phyloP scores from a whole-genome alignment of 2,888 invertebrate species.

The Chloroclysta siterata region DNA sequence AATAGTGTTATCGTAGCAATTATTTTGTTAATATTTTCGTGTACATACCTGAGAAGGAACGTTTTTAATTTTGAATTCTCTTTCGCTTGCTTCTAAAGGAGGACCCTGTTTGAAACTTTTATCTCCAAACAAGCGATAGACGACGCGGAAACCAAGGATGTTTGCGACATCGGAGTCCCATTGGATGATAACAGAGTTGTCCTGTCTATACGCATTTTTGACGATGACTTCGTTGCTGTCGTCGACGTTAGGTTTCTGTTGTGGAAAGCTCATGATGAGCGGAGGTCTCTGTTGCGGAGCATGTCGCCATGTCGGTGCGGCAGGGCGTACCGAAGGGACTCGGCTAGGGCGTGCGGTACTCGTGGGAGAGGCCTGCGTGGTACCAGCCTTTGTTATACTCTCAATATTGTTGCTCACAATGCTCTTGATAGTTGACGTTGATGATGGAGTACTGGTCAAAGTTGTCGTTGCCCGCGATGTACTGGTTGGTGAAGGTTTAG shows the following conservation, averaged over 20 bases:
- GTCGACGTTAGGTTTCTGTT: slow-evolving; percentile 86
- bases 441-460: slow-evolving; percentile 27
- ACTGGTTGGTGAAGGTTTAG: slow-evolving; percentile 33
- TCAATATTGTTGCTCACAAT: slow-evolving; percentile 53
- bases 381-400: slow-evolving; percentile 52
- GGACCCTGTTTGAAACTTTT: slow-evolving; percentile 96
- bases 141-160: slow-evolving; percentile 94
- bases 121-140: slow-evolving; percentile 95
- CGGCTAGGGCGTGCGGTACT: slow-evolving; percentile 65
- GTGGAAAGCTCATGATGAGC: slow-evolving; percentile 89
- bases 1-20: no score
- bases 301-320: slow-evolving; percentile 78
- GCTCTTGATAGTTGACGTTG: slow-evolving; percentile 46
- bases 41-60: slow-evolving; percentile 91
- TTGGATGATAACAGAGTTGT: slow-evolving; percentile 94
- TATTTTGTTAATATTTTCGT: no score
- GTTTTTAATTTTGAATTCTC: slow-evolving; percentile 96
- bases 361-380: slow-evolving; percentile 52
- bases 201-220: slow-evolving; percentile 93
- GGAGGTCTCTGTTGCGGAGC: slow-evolving; percentile 87
- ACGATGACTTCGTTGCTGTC: slow-evolving; percentile 92
- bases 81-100: slow-evolving; percentile 93
- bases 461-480: slow-evolving; percentile 36
- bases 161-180: slow-evolving; percentile 96
- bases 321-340: slow-evolving; percentile 67